A percentile compares a stretch with the other conserved stretches of the same genome.
Evolutionary conservation across 2,113 vertebrate species (phyloP).

Genomic region (Pterocles burchelli): DNA sequence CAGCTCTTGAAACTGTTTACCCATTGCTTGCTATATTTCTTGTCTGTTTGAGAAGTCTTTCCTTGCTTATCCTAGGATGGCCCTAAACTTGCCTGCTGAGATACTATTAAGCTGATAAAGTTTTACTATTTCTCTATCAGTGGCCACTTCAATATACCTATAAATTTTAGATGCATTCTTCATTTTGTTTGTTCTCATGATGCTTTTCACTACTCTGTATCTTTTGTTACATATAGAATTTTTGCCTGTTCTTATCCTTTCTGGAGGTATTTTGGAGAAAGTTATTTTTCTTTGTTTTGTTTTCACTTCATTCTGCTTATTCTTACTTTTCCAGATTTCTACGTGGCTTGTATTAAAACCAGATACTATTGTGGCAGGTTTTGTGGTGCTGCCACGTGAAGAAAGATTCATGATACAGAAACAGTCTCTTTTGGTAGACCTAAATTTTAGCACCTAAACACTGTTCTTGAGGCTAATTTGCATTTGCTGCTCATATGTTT

Average conservation of each 20-base stretch:
- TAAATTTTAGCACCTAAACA: background rate
- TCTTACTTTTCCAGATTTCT: background rate
- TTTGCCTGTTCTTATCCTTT: background rate
- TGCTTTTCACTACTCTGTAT: background rate
- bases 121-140: background rate
- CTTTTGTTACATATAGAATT: background rate
- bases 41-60: background rate
- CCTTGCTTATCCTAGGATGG: background rate
- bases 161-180: background rate
- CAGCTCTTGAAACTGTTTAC: background rate
- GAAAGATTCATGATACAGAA: background rate
- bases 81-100: background rate
- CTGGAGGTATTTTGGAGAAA: background rate
- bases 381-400: background rate
- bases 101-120: background rate
- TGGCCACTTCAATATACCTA: background rate
- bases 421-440: background rate
- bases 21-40: background rate
- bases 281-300: background rate
- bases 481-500: background rate
- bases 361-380: background rate
- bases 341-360: background rate
- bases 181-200: background rate
- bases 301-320: background rate
- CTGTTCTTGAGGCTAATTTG: background rate